Conservation (phyloP, 2,888 invertebrate genomes). For the Carpatolechia fugitivella region DNA sequence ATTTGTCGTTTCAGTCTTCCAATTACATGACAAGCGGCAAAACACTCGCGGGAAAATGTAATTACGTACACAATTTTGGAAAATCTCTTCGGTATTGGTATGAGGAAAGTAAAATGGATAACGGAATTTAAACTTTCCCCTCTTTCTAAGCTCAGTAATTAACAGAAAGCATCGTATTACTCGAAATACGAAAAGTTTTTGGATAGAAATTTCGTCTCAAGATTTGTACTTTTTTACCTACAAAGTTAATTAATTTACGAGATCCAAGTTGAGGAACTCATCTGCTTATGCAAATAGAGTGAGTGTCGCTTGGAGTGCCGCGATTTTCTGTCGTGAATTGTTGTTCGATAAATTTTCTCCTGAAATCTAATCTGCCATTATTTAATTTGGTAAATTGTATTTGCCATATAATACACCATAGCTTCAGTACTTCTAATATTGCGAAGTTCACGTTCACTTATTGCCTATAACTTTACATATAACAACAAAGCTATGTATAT, state of each 20-base stretch:
- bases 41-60: background rate
- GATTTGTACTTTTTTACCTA: conserved; percentile 59
- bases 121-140: conserved; percentile 50
- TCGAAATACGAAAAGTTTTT: conserved; percentile 55
- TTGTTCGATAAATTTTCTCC: background rate
- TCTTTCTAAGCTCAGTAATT: conserved; percentile 53
- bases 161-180: conserved; percentile 59
- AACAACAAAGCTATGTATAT: too few relatives aligned
- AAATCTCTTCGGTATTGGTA: conserved; percentile 26
- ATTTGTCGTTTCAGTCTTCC: background rate
- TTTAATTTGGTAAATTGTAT: too few relatives aligned
- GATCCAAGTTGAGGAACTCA: conserved; percentile 53
- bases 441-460: too few relatives aligned
- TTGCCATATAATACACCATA: too few relatives aligned
- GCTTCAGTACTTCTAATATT: too few relatives aligned
- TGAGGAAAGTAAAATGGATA: conserved; percentile 30
- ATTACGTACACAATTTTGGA: conserved; percentile 16
- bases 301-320: conserved; percentile 28
- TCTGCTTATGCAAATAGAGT: conserved; percentile 64
- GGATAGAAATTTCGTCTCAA: conserved; percentile 50
- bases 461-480: too few relatives aligned
- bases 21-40: background rate
- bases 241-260: conserved; percentile 67
- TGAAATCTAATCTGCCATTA: background rate
- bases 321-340: background rate